Evolutionary conservation across 2,888 invertebrate genomes (phyloP).

Genomic region (Psylliodes chrysocephalus): DNA sequence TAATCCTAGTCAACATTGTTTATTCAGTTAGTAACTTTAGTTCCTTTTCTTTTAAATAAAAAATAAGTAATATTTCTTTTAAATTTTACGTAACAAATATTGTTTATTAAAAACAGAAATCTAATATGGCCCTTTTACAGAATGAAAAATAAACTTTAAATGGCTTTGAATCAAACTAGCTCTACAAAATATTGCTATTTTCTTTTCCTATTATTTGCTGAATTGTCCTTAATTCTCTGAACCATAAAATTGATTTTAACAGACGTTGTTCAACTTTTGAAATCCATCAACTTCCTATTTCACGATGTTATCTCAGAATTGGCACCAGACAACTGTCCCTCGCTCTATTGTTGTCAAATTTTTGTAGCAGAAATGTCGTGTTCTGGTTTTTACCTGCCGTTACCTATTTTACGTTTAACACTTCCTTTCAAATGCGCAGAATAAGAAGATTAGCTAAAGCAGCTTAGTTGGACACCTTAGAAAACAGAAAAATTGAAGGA

Average conservation of each 20-base stretch:
- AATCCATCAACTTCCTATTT: constrained; percentile 6
- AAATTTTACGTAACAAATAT: too few species aligned
- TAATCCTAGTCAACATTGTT: too few species aligned
- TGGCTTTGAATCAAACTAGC: too few species aligned
- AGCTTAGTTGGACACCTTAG: background rate
- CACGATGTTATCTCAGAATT: constrained; percentile 9
- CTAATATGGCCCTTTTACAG: too few species aligned
- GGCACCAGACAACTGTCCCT: constrained; percentile 16
- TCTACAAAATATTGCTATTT: too few species aligned
- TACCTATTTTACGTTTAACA: constrained; percentile 4
- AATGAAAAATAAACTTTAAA: too few species aligned
- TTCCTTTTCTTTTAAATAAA: too few species aligned
- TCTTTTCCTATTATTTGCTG: too few species aligned
- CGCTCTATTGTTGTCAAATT: constrained; percentile 17
- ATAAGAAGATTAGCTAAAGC: constrained; percentile 5
- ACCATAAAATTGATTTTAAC: constrained; percentile 3
- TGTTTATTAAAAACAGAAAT: too few species aligned
- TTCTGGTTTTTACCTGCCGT: constrained; percentile 15
- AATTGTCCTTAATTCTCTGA: background rate
- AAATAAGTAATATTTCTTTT: too few species aligned
- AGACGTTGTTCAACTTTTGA: background rate
- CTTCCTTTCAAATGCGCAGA: constrained; percentile 3
- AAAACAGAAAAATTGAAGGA: background rate
- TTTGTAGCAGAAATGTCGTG: constrained; percentile 13
- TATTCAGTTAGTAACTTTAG: too few species aligned